A percentile compares a stretch with the other conserved stretches of the same genome.
Conservation (phyloP, 2,797 vertebrate genomes). For the Lerista edwardsae region DNA sequence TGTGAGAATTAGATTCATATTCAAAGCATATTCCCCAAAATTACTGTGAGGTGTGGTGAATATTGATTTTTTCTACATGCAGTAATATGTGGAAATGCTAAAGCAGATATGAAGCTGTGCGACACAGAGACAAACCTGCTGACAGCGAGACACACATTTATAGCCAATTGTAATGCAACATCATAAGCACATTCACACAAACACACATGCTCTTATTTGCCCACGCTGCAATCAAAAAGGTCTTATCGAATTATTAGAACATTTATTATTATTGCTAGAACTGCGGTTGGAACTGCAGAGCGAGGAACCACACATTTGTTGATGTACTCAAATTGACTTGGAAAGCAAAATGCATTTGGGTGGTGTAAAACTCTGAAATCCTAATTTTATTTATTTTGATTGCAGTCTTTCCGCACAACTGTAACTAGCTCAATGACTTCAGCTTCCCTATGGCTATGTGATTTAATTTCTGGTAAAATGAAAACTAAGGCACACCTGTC, state of each 20-base stretch:
- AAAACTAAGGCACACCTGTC: neutral
- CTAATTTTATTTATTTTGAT: constrained; percentile 6
- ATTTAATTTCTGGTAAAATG: constrained; percentile 15
- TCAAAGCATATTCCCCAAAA: neutral
- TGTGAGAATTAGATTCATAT: neutral
- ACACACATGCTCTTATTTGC: neutral
- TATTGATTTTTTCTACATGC: neutral
- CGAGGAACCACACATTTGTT: neutral
- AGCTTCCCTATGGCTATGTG: neutral
- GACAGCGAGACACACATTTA: neutral
- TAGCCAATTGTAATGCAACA: neutral
- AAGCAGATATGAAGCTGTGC: neutral
- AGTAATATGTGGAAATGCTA: neutral
- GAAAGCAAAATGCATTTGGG: neutral
- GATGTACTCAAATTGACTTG: neutral
- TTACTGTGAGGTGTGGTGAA: neutral
- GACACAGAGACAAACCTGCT: neutral
- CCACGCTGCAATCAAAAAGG: neutral
- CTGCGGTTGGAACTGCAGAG: neutral
- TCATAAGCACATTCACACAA: neutral
- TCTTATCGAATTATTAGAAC: neutral
- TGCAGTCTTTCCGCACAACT: neutral
- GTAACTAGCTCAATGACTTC: constrained; percentile 9
- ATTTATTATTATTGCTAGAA: too few species aligned
- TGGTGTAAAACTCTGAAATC: neutral